A percentile compares a stretch with the other conserved stretches of the same genome.
Conservation (phyloP, 2,888 invertebrate genomes). For the Thysanoteuthis rhombus region DNA sequence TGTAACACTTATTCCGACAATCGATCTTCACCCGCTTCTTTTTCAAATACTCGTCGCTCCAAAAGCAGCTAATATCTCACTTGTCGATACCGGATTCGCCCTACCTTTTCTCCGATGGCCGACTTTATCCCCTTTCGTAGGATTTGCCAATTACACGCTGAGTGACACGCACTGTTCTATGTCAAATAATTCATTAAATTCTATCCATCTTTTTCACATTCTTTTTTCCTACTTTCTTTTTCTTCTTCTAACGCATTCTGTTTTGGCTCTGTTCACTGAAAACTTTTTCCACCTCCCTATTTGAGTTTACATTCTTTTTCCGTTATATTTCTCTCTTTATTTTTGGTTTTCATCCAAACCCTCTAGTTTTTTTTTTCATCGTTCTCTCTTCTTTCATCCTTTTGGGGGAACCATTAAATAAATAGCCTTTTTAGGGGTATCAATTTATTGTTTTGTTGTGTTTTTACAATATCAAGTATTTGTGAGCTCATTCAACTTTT, state of each 20-base stretch:
- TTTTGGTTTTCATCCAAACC: too few species aligned
- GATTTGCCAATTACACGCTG: neutral
- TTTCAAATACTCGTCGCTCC: neutral
- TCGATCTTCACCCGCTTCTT: neutral
- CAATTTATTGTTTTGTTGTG: too few species aligned
- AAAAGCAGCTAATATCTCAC: neutral
- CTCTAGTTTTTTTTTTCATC: too few species aligned
- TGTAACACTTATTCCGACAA: neutral
- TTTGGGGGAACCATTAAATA: too few species aligned
- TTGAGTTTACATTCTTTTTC: too few species aligned
- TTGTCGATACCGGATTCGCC: neutral
- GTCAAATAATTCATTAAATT: neutral
- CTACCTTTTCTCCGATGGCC: neutral
- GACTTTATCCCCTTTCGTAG: neutral
- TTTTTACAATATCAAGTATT: neutral
- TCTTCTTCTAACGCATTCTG: too few species aligned
- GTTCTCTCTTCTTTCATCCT: too few species aligned
- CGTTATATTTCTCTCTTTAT: too few species aligned
- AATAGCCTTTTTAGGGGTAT: neutral
- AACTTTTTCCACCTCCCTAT: neutral
- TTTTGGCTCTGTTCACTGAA: too few species aligned
- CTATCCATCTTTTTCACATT: neutral
- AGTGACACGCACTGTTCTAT: neutral
- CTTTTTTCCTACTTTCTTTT: neutral
- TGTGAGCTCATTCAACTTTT: neutral